Percentiles rank a stretch among this genome's conserved stretches.
Evolutionary conservation across 37 sponge, comb jelly and placozoan species (phyloP).

Genomic region (Petrosia ficiformis): DNA sequence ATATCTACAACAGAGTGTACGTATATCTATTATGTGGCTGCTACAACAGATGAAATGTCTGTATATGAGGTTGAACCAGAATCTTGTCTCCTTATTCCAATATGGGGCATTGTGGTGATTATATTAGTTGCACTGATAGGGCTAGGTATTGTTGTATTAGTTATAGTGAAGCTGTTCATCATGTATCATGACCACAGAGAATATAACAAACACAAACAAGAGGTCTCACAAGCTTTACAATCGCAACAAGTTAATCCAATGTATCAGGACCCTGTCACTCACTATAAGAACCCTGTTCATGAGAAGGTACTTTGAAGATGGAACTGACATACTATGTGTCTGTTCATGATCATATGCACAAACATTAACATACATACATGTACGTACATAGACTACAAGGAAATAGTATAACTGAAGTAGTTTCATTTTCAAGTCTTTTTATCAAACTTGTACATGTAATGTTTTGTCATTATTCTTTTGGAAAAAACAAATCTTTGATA

Average conservation of each 20-base stretch:
- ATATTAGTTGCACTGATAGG: constrained; percentile 27
- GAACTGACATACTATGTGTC: too few species aligned
- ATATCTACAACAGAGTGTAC: neutral
- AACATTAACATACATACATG: too few species aligned
- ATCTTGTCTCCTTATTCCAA: constrained; percentile 1
- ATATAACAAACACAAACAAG: neutral
- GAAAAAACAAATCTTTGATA: too few species aligned
- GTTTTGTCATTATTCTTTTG: too few species aligned
- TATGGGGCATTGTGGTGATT: constrained; percentile 48
- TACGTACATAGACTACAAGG: too few species aligned
- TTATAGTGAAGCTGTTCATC: constrained; percentile 54
- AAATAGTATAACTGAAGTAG: too few species aligned
- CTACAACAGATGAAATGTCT: neutral
- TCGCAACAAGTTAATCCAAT: neutral
- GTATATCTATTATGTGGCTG: constrained; percentile 1
- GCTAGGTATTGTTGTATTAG: constrained; percentile 34
- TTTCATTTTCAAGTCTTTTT: too few species aligned
- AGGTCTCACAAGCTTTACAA: neutral
- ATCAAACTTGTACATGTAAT: too few species aligned
- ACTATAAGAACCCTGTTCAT: neutral
- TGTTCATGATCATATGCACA: too few species aligned
- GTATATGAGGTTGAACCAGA: neutral
- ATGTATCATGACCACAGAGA: neutral
- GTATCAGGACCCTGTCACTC: neutral
- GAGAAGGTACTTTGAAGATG: too few species aligned